Conservation (phyloP, 1,140 invertebrate species). For the Lamellibrachia luymesi region DNA sequence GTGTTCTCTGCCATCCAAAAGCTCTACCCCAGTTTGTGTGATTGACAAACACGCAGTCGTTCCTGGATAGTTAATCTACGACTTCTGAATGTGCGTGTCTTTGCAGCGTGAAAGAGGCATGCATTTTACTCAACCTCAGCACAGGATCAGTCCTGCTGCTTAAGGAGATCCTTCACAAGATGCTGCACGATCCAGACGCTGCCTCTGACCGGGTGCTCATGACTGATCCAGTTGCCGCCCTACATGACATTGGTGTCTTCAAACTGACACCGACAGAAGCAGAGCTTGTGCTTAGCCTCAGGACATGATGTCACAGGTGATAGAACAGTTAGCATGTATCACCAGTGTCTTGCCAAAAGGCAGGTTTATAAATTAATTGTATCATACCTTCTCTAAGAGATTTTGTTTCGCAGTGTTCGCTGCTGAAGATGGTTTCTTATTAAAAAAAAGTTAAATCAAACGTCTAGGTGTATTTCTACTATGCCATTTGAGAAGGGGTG, state of each 20-base stretch:
- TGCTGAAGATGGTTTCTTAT: no score
- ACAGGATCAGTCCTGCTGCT: slow-evolving; percentile 75
- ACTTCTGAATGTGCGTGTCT: slow-evolving; percentile 18
- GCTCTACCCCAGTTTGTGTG: no score
- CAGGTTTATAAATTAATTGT: no score
- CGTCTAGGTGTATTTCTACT: no score
- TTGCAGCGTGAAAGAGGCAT: slow-evolving; percentile 76
- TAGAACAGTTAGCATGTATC: background rate
- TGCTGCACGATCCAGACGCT: slow-evolving; percentile 34
- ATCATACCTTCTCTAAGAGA: no score
- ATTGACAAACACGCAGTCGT: no score
- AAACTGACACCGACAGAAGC: slow-evolving; percentile 65
- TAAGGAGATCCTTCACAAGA: slow-evolving; percentile 64
- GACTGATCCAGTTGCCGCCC: slow-evolving; percentile 56
- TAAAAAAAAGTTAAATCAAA: no score
- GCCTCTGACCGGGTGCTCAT: slow-evolving; percentile 52
- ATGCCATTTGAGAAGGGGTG: no score
- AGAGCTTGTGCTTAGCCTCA: slow-evolving; percentile 36
- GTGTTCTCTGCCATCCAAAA: no score
- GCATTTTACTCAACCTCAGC: slow-evolving; percentile 72
- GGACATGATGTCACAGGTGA: slow-evolving; percentile 30
- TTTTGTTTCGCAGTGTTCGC: no score
- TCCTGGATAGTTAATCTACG: background rate
- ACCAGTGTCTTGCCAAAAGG: no score
- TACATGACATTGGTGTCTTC: slow-evolving; percentile 68